Percentiles rank a stretch among this genome's conserved stretches.
phyloP scores from a whole-genome alignment of 2,113 vertebrate species.

The Anguilla japonica region DNA sequence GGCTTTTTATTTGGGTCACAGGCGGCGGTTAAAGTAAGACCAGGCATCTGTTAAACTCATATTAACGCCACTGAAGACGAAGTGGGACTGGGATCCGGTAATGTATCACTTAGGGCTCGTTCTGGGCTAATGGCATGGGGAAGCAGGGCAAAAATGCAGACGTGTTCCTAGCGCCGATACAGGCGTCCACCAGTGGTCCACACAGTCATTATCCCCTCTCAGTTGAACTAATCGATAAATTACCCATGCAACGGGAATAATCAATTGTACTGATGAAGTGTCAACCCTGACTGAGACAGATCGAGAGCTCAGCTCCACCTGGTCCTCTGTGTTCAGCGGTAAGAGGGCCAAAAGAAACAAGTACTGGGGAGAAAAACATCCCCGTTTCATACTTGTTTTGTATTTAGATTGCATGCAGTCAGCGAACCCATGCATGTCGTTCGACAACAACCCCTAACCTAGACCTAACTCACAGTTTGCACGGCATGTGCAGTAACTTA shows the following conservation, averaged over 20 bases:
- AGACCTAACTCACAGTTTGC: neutral
- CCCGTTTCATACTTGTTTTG: neutral
- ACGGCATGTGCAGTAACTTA: neutral
- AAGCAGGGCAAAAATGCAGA: conserved; percentile 36
- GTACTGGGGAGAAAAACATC: no score
- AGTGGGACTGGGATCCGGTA: neutral
- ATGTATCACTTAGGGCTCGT: neutral
- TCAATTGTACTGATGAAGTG: conserved; percentile 69
- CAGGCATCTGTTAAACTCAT: neutral
- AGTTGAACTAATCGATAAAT: conserved; percentile 70
- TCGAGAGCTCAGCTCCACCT: neutral
- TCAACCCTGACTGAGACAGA: conserved; percentile 64
- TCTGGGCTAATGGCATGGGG: neutral
- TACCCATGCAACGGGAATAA: conserved; percentile 67
- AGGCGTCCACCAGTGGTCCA: conserved; percentile 62
- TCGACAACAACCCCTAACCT: neutral
- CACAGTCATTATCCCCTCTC: conserved; percentile 63
- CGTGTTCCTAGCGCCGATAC: conserved; percentile 23
- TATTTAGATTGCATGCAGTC: no score
- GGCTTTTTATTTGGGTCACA: neutral
- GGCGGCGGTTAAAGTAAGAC: neutral
- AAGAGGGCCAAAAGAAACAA: neutral
- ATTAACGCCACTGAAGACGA: neutral
- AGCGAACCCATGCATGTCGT: neutral
- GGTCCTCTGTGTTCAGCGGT: neutral